phyloP scores from a whole-genome alignment of 2,113 vertebrate genomes.

The Gadus macrocephalus region DNA sequence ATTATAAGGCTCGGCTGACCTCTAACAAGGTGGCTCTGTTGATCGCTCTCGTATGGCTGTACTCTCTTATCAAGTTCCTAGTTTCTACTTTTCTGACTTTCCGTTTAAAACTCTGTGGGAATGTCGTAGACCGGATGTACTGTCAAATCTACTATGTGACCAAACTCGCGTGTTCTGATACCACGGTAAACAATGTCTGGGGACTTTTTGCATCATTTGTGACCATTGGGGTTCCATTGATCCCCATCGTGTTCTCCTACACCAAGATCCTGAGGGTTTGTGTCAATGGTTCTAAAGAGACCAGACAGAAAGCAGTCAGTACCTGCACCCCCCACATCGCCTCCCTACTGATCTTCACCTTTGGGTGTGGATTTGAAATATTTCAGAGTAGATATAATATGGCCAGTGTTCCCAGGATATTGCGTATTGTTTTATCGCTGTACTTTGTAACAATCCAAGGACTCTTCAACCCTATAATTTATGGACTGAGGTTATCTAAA shows the following conservation, averaged over 20 bases:
- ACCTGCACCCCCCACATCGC: too few species aligned
- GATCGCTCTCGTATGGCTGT: conserved; percentile 31
- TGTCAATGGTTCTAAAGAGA: conserved; percentile 7
- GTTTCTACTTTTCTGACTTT: conserved; percentile 24
- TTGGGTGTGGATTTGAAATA: too few species aligned
- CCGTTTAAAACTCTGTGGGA: conserved; percentile 43
- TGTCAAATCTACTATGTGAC: conserved; percentile 49
- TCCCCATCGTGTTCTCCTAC: conserved; percentile 16
- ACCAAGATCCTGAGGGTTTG: conserved; percentile 26
- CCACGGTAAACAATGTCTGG: conserved; percentile 32
- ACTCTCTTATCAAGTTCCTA: conserved; percentile 14
- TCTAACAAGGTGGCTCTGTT: conserved; percentile 21
- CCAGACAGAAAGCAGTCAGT: too few species aligned
- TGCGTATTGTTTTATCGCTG: conserved; percentile 13
- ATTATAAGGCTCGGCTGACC: conserved; percentile 44
- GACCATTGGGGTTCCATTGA: conserved; percentile 13
- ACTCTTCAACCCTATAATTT: conserved; percentile 30
- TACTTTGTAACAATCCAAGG: conserved; percentile 26
- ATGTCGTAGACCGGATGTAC: conserved; percentile 45
- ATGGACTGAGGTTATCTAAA: conserved; percentile 17
- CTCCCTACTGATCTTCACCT: too few species aligned
- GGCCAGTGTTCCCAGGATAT: neutral
- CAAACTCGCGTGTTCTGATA: conserved; percentile 43
- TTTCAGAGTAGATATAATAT: too few species aligned
- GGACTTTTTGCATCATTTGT: conserved; percentile 16